phyloP scores from a whole-genome alignment of 2,888 invertebrate genomes.

The Dione juno region DNA sequence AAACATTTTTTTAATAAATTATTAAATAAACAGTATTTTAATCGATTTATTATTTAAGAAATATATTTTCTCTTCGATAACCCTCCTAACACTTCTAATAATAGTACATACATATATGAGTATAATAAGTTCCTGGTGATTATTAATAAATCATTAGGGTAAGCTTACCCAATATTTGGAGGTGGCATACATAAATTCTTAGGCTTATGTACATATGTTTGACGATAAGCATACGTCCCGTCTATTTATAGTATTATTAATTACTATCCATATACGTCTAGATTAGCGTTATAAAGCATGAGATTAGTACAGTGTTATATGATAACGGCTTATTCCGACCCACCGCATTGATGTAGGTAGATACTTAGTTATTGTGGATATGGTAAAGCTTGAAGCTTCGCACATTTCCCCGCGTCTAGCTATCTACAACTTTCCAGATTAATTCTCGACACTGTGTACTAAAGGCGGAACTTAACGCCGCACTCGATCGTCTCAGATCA shows the following conservation, averaged over 20 bases:
- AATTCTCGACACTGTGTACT: too few species aligned
- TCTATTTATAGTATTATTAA: constrained; percentile 21
- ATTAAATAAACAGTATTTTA: too few species aligned
- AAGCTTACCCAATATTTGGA: neutral
- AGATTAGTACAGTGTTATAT: constrained; percentile 14
- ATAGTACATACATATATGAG: too few species aligned
- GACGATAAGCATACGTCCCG: constrained; percentile 4
- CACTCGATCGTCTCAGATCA: too few species aligned
- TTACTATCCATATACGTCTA: constrained; percentile 2
- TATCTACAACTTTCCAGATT: too few species aligned
- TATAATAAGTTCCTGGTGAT: neutral
- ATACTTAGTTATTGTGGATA: neutral
- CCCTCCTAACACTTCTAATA: neutral
- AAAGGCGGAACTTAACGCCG: too few species aligned
- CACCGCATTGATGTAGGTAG: constrained; percentile 2
- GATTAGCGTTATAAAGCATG: constrained; percentile 8
- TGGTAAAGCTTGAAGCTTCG: neutral
- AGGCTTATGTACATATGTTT: constrained; percentile 12
- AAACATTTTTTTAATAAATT: too few species aligned
- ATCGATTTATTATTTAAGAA: neutral
- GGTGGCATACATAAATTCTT: constrained; percentile 16
- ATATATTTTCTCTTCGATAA: neutral
- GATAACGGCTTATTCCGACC: neutral
- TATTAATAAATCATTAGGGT: neutral
- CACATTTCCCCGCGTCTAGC: too few species aligned